Evolutionary conservation across 2,797 vertebrate genomes (phyloP), one percentile per base, ranked within the genome.

Genomic region (Molossus molossus): DNA sequence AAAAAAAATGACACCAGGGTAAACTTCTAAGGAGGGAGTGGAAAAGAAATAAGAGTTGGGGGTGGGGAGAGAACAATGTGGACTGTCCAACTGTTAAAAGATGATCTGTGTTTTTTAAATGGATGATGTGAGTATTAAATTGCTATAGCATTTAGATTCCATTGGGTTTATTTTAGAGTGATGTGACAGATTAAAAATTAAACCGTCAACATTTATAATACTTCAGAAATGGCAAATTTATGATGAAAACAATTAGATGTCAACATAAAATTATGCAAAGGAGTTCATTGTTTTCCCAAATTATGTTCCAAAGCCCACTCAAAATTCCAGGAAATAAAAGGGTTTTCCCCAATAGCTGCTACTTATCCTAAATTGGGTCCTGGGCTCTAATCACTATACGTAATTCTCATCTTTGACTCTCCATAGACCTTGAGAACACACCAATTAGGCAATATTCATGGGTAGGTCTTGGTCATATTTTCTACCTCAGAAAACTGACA

Each of bases 401-500:
- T 27, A 55, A 53, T 5, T 58, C 40, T 70, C 29, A 82, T 90
- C 80, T 88, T 45, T 57, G 70, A 82, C 29, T 87, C n/a, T 79
- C 80, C 48, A 13, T 10, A 12, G 87, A 33, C 57, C 87, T 50
- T 65, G 55, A 84, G 50, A 93, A 81, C 40, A 67, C 55, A 48
- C 18, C 62, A 81, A 84, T 48, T 58, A 85, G 29, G 13, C 83
- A 37, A 14, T 15, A 25, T 55, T 29, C 33, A 48, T 48, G 48
- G n/a, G 17, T 23, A 23, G 15, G 25, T 81, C 91, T 82, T 72
- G 17, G 73, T 73, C 58, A n/a, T 29, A 62, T 84, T 84, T 82
- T 86, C 4, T 86, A 37, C 84, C 72, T 84, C n/a, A 65, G 33
- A 62, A 94, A 95, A 90, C n/a, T 29, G 27, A 67, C 57, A 65